Conservation (phyloP, 1,140 invertebrate genomes). For the Ctenoplectra terminalis region DNA sequence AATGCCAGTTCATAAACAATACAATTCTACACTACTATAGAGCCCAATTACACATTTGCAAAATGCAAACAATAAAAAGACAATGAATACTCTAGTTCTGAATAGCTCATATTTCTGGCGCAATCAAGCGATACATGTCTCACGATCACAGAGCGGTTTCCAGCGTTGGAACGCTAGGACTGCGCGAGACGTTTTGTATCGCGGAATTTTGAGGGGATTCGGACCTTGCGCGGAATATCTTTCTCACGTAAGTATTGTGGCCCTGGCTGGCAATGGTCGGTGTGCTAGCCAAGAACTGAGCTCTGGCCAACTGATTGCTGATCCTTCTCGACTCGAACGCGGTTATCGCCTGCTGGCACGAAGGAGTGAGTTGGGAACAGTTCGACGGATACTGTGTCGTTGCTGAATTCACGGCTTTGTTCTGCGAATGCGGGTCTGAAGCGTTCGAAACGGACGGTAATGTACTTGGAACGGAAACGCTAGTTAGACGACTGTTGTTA, state of each 20-base stretch:
- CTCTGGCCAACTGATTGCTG: slow-evolving; percentile 78
- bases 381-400: slow-evolving; percentile 11
- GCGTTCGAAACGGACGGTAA: neutral
- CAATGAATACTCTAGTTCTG: neutral
- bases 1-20: too few species aligned
- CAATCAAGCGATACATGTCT: neutral
- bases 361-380: slow-evolving; percentile 31
- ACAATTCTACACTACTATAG: neutral
- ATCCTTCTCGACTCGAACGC: slow-evolving; percentile 76
- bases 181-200: slow-evolving; percentile 75
- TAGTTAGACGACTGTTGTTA: neutral
- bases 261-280: slow-evolving; percentile 51
- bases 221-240: slow-evolving; percentile 77
- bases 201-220: slow-evolving; percentile 76
- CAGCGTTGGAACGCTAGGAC: slow-evolving; percentile 78
- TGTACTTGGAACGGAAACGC: neutral
- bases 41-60: neutral
- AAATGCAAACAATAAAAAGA: slow-evolving; percentile 22
- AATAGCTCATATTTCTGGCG: neutral
- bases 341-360: slow-evolving; percentile 53
- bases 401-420: neutral
- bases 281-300: slow-evolving; percentile 76
- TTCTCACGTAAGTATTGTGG: slow-evolving; percentile 67
- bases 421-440: neutral
- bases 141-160: slow-evolving; percentile 79